These are phyloP conservation scores for Microctonus brassicae DNA, from an alignment of 2,888 invertebrate genomes.

Conservation along the genomic window DNA sequence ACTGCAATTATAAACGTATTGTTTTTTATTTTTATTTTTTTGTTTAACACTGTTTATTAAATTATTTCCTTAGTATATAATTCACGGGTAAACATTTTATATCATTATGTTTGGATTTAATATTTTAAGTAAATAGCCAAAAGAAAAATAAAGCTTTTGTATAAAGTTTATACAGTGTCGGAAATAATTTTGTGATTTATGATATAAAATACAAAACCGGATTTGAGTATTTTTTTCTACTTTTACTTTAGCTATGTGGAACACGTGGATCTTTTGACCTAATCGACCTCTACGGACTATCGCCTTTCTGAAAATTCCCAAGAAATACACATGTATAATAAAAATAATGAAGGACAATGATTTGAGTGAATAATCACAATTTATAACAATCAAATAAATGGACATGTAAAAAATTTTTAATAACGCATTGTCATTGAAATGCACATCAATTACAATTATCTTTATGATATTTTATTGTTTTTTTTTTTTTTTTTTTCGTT, in stretches of 20 bases:
- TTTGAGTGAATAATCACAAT: neutral
- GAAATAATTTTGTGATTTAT: neutral
- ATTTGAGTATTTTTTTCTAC: neutral
- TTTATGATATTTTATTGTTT: neutral
- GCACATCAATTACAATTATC: slow-evolving; percentile 20
- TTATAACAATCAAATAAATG: neutral
- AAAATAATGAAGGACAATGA: neutral
- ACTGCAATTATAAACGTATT: neutral
- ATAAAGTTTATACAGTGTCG: too few species aligned
- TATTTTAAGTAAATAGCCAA: neutral
- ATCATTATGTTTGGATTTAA: neutral
- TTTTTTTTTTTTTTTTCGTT: neutral
- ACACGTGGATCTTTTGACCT: neutral
- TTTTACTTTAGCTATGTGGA: neutral
- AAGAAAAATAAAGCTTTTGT: too few species aligned
- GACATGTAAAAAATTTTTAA: neutral
- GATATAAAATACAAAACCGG: neutral
- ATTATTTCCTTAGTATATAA: neutral
- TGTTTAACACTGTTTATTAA: neutral
- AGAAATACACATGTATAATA: neutral
- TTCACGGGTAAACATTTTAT: neutral
- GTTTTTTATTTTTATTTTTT: neutral
- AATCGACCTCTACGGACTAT: neutral
- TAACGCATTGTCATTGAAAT: slow-evolving; percentile 3
- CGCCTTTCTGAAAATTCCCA: neutral